phyloP scores from a whole-genome alignment of 2,888 invertebrate species.

The Drosophila colorata region DNA sequence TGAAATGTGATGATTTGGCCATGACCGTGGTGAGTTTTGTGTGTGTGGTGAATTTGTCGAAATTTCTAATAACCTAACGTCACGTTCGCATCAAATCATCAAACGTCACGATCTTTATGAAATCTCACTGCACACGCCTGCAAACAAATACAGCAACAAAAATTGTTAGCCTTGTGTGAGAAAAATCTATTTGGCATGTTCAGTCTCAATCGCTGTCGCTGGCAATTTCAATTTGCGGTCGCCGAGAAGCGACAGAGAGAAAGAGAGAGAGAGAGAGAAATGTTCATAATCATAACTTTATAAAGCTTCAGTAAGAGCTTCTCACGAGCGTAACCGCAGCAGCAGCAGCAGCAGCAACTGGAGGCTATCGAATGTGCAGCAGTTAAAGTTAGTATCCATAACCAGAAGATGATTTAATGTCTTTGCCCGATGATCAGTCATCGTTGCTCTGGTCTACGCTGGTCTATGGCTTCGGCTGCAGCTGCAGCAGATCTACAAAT shows the following conservation, averaged over 20 bases:
- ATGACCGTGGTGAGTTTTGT: background rate
- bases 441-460: conserved; percentile 38
- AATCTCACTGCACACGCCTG: conserved; percentile 20
- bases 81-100: conserved; percentile 31
- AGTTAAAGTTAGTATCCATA: conserved; percentile 33
- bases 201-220: conserved; percentile 31
- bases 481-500: conserved; percentile 11
- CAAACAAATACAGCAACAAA: conserved; percentile 23
- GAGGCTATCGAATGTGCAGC: conserved; percentile 51
- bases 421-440: conserved; percentile 70
- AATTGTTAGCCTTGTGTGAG: conserved; percentile 47
- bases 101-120: conserved; percentile 45
- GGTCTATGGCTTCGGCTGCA: conserved; percentile 23
- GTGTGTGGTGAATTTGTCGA: conserved; percentile 7
- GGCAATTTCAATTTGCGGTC: conserved; percentile 56
- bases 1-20: too few relatives aligned
- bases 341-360: conserved; percentile 25
- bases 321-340: conserved; percentile 72
- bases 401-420: conserved; percentile 69
- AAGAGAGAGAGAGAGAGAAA: conserved; percentile 35
- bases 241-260: too few relatives aligned
- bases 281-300: conserved; percentile 66
- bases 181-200: conserved; percentile 39
- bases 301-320: conserved; percentile 47
- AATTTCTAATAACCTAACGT: conserved; percentile 20